phyloP scores from a whole-genome alignment of 2,113 vertebrate species.

The Hydropotes inermis region DNA sequence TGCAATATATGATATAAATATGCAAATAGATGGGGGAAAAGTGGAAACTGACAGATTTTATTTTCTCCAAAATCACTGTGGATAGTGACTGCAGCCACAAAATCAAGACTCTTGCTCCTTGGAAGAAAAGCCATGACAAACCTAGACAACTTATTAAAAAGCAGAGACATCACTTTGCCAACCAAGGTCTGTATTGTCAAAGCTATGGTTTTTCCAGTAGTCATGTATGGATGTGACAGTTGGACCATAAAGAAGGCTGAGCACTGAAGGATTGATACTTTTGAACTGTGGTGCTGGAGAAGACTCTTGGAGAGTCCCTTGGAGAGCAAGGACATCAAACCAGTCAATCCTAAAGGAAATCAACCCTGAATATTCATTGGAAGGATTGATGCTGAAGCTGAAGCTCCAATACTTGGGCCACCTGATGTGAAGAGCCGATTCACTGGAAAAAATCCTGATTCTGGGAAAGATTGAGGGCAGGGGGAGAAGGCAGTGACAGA shows the following conservation, averaged over 20 bases:
- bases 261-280: neutral
- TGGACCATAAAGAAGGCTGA: neutral
- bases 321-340: neutral
- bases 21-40: neutral
- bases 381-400: neutral
- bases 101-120: neutral
- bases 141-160: neutral
- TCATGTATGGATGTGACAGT: neutral
- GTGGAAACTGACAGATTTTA: neutral
- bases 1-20: neutral
- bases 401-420: neutral
- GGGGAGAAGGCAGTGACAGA: neutral
- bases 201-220: neutral
- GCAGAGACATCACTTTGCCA: neutral
- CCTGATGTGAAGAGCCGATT: neutral
- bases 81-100: neutral
- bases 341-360: neutral
- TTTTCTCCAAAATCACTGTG: neutral
- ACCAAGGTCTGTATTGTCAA: neutral
- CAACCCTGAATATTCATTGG: neutral
- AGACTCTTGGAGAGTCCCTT: neutral
- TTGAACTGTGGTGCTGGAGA: neutral
- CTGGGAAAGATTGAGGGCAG: neutral
- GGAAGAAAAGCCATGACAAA: neutral
- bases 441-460: neutral